Evolutionary conservation across 2,888 invertebrate genomes (phyloP), one percentile per base, ranked within the genome.

Genomic region (Drosophila nr. perissopoda): DNA sequence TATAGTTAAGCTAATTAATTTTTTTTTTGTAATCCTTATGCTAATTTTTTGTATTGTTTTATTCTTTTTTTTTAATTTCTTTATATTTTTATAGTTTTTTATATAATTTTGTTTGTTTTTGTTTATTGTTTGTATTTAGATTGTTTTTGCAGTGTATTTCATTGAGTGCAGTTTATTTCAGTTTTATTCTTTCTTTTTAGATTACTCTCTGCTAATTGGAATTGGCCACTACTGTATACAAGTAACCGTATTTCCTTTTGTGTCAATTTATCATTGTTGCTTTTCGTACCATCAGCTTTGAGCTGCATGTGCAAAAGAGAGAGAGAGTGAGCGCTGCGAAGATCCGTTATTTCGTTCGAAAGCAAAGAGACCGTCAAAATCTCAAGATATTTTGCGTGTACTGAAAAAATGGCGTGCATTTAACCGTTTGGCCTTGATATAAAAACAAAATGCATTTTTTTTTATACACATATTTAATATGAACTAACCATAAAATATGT

Each of bases 331-430:
- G 40, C 33, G 33, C 21, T 33, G 53, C n/a, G 25, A 79, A 54
- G 33, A 51, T 64, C 83, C 83, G 83, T 83, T 83, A 83, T 40
- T 58, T 64, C 42, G 52, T 51, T 59, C 51, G 68, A 80, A 68
- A 54, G 70, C 53, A 62, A n/a, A 64, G 45, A 59, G 49, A 71
- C 34, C n/a, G 51, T 48, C 45, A 60, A 64, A 66, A 66, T 53
- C 40, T 33, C 52, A 52, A 57, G 51, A 21, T 61, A 42, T 49
- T 54, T 64, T 59, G 63, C 38, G 38, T 59, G 49, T 73, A 53
- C 40, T 51, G 68, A 16, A 69, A 54, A 70, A 59, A 60, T 56
- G 66, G 54, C 82, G 73, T 4, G 31, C 13, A 38, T 61, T 42
- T 34, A 70, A 45, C 13, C 49, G 16, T 53, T 45, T 6, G 7